A percentile compares a stretch with the other conserved stretches of the same genome.
Conservation (phyloP, 1,140 invertebrate species). For the Lepidurus couesii region DNA sequence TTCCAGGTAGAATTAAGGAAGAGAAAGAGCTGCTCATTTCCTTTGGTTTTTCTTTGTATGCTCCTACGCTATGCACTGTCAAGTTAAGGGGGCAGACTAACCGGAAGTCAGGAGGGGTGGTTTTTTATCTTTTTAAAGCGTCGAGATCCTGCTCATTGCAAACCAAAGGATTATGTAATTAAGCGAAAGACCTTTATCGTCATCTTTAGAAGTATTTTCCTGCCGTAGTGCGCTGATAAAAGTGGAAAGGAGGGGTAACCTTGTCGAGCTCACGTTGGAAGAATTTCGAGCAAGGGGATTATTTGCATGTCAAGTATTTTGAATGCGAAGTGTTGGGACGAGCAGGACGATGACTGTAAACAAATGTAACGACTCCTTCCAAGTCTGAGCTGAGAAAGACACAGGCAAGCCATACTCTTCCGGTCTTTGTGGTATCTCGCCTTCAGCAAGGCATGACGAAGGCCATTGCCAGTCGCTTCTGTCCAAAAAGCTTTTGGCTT, state of each 20-base stretch:
- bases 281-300: no score
- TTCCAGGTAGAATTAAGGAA: not conserved
- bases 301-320: no score
- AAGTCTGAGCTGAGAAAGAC: not conserved
- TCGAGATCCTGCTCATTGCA: not conserved
- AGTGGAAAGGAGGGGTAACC: no score
- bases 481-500: not conserved
- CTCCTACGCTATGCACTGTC: not conserved
- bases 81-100: not conserved
- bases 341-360: not conserved
- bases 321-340: not conserved
- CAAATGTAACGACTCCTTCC: not conserved
- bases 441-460: conserved; percentile 14
- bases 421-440: conserved; percentile 4
- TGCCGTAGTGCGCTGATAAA: not conserved
- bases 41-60: not conserved
- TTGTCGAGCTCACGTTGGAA: no score
- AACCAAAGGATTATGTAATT: not conserved
- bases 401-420: not conserved
- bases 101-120: conserved; percentile 15
- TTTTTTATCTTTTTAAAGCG: not conserved
- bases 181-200: not conserved
- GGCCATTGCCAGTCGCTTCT: not conserved
- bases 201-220: not conserved
- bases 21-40: not conserved